Conservation (phyloP, 2,113 vertebrate genomes). For the Sylvietta virens region DNA sequence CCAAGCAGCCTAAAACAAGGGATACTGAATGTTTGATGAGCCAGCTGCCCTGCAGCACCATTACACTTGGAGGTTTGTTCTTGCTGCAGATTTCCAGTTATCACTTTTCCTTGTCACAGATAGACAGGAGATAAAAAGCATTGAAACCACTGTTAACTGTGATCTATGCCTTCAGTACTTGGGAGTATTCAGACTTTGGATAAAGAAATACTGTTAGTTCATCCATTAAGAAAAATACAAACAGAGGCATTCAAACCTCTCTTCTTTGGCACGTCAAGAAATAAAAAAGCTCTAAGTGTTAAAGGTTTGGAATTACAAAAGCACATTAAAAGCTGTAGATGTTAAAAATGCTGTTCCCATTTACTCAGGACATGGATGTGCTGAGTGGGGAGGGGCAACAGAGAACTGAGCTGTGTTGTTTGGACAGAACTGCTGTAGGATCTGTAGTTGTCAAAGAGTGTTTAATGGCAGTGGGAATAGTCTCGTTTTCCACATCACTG, state of each 20-base stretch:
- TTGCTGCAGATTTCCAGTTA: constrained; percentile 18
- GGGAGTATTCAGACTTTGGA: background rate
- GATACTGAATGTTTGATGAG: background rate
- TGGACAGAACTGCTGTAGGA: background rate
- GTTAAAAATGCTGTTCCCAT: background rate
- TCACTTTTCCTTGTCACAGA: background rate
- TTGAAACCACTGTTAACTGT: background rate
- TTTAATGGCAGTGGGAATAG: background rate
- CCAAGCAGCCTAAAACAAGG: background rate
- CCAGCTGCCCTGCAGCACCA: background rate
- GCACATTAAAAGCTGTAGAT: background rate
- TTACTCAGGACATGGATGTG: background rate
- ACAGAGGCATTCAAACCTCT: background rate
- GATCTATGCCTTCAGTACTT: background rate
- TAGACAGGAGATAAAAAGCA: background rate
- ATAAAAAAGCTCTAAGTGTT: constrained; percentile 4
- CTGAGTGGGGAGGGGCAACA: background rate
- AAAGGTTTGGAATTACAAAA: background rate
- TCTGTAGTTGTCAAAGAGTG: background rate
- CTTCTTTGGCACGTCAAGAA: constrained; percentile 23
- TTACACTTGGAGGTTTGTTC: background rate
- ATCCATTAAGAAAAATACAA: background rate
- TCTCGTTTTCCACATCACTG: background rate
- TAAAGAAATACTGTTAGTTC: background rate
- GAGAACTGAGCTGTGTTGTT: background rate